phyloP scores from a whole-genome alignment of 2,113 vertebrate species.

The Seriola aureovittata region DNA sequence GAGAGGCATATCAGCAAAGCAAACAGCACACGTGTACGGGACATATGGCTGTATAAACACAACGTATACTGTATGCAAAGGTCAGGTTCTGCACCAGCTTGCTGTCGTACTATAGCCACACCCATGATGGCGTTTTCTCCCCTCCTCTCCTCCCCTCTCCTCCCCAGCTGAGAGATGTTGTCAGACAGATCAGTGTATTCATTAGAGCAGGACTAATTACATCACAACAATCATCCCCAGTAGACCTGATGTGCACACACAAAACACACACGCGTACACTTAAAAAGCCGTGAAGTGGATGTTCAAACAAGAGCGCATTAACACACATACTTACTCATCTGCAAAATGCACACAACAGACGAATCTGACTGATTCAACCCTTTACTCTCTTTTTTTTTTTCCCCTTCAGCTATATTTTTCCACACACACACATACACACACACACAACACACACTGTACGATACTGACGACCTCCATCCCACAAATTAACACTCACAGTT shows the following conservation, averaged over 20 bases:
- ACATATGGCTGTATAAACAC: background rate
- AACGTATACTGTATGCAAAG: background rate
- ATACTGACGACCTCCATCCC: no score
- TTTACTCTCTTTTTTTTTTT: background rate
- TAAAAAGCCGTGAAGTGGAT: constrained; percentile 32
- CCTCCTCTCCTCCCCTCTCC: background rate
- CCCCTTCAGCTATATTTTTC: constrained; percentile 4
- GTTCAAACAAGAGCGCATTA: constrained; percentile 31
- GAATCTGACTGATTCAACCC: constrained; percentile 1
- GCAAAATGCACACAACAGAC: constrained; percentile 30
- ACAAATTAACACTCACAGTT: background rate
- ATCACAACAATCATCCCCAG: constrained; percentile 58
- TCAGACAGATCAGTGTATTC: constrained; percentile 61
- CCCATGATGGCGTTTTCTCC: background rate
- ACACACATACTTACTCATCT: constrained; percentile 53
- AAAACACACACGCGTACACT: background rate
- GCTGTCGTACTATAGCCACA: constrained; percentile 1
- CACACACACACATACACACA: background rate
- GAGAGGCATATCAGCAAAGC: background rate
- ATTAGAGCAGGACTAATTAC: constrained; percentile 71
- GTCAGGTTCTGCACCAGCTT: constrained; percentile 7
- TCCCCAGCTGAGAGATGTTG: constrained; percentile 39
- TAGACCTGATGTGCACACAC: constrained; percentile 7
- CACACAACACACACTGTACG: background rate
- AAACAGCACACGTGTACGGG: background rate